Percentiles rank a stretch among this genome's conserved stretches.
phyloP scores from a whole-genome alignment of 2,113 vertebrate species.

The Rhodinocichla rosea region DNA sequence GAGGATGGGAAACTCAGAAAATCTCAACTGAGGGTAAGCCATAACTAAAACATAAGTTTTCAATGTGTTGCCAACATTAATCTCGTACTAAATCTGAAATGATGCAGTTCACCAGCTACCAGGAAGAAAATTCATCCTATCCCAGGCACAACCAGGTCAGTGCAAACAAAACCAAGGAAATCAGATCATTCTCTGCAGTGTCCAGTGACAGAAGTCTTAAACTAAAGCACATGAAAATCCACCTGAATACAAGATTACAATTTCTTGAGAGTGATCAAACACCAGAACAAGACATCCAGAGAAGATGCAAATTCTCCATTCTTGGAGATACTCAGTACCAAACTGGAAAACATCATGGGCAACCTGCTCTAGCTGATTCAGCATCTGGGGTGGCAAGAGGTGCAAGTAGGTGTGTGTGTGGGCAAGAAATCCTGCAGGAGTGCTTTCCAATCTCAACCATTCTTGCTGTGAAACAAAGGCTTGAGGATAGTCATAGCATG shows the following conservation, averaged over 20 bases:
- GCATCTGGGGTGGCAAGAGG: fast-evolving
- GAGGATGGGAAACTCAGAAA: neutral
- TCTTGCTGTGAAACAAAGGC: neutral
- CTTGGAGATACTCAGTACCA: neutral
- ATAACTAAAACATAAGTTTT: neutral
- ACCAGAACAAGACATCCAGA: neutral
- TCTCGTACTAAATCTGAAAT: neutral
- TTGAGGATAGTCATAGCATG: neutral
- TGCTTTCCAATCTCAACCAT: neutral
- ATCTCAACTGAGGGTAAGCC: neutral
- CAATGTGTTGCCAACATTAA: neutral
- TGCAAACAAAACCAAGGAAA: neutral
- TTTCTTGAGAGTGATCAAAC: neutral
- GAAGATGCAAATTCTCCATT: neutral
- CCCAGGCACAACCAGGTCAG: neutral
- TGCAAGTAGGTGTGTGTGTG: too few species aligned
- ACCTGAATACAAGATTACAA: neutral
- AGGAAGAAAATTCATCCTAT: neutral
- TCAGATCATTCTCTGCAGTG: neutral
- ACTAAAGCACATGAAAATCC: neutral
- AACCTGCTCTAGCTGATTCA: neutral
- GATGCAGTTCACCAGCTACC: neutral
- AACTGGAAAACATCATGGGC: neutral
- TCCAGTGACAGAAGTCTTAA: neutral
- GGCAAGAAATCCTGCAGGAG: neutral